These are phyloP conservation scores for Montipora sp. DNA, from an alignment of 64 coral and sea anemone species.

Conservation along the genomic window DNA sequence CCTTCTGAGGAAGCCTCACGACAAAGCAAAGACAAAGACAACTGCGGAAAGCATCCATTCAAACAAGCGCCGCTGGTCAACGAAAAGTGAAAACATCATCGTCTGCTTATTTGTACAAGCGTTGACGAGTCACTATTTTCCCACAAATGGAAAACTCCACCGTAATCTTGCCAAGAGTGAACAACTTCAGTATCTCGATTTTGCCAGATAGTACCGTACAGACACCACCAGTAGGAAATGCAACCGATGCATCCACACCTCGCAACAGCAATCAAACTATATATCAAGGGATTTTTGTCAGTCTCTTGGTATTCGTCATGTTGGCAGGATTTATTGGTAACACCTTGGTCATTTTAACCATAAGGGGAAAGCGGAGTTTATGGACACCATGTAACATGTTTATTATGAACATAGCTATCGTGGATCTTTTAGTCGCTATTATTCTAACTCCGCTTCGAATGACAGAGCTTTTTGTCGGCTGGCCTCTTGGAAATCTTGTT, in stretches of 20 bases:
- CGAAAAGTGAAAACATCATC: too few relatives aligned
- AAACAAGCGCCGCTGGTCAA: too few relatives aligned
- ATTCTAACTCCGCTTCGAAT: constrained; percentile 56
- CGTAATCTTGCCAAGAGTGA: not conserved
- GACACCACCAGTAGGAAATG: not conserved
- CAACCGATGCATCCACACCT: not conserved
- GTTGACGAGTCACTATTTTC: not conserved
- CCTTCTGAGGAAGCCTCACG: too few relatives aligned
- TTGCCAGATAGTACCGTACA: too few relatives aligned
- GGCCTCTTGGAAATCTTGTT: constrained; percentile 75
- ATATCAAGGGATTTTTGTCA: not conserved
- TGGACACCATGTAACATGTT: constrained; percentile 82
- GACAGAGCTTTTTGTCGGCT: constrained; percentile 52
- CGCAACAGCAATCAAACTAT: too few relatives aligned
- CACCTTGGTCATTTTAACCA: constrained; percentile 69
- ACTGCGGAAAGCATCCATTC: too few relatives aligned
- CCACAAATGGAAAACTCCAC: not conserved
- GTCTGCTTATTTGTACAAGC: too few relatives aligned
- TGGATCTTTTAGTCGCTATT: constrained; percentile 73
- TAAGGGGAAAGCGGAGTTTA: constrained; percentile 62
- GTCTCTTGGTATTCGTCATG: constrained; percentile 52
- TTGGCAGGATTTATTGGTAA: constrained; percentile 68
- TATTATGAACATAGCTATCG: constrained; percentile 84
- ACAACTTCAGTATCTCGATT: not conserved
- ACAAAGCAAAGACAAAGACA: too few relatives aligned